Base-by-base conservation (phyloP, 2,113 vertebrate genomes). In the Amphilophus citrinellus region DNA sequence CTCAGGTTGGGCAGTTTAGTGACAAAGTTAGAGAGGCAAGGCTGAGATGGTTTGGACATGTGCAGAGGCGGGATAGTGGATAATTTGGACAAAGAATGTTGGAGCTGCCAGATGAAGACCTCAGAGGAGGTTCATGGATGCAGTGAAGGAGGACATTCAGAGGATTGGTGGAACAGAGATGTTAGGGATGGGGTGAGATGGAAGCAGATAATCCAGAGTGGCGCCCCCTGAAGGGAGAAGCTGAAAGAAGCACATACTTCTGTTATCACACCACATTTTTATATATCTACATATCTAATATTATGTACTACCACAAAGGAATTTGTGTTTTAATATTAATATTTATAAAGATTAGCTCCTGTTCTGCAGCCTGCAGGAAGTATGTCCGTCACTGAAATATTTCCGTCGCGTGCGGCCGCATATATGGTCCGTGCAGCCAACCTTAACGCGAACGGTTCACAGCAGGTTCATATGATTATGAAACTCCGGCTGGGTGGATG, bases 391-490 rank as follows among this genome's bases (percentile, higher is more conserved):
- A 14, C 65, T 27, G 53, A 87, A 61, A 84, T 9, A 2, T 24
- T 63, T 91, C 91, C 87, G 77, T 14, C 71, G 4, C 61, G 91
- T 89, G 85, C 81, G 71, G 61, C 88, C 68, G 53, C 14, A 20
- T 47, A 82, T 15, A 2, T 18, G 1, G 1, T 89, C 88, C 88
- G 88, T 14, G 47, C 50, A 42, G 76, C 18, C 61, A 39, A 7
- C 66, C 22, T 15, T 0, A 20, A 20, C 22, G 2, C 3, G 32
- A 53, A n/a, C 44, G 20, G 10, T 73, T 10, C 10, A 37, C 20
- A 8, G n/a, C 76, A 20, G 50, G 1, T 61, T 35, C 18, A 20
- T 3, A 11, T 39, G 2, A 57, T 39, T 57, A 86, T 84, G 88
- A 77, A 50, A 1, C 62, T 2, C 22, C 3, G 3, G n/a, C 18